Evolutionary conservation across 2,113 vertebrate genomes (phyloP).

Genomic region (Amblyornis subalaris): DNA sequence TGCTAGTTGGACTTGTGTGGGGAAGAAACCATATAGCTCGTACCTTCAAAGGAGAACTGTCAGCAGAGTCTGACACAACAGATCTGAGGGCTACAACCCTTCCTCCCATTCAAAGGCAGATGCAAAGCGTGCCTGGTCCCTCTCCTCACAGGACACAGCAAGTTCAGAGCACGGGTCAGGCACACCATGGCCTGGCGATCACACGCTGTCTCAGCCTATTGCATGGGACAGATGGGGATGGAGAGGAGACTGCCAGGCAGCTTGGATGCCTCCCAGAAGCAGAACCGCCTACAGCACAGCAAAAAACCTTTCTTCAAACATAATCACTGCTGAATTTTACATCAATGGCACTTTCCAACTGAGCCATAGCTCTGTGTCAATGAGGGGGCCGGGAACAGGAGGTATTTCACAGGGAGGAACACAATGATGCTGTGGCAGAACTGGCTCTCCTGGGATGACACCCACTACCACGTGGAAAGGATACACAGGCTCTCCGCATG

Average conservation of each 20-base stretch:
- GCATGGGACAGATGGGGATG: background rate
- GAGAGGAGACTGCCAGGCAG: background rate
- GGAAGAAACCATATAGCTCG: background rate
- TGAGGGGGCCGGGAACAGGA: constrained; percentile 19
- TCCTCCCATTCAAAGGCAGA: background rate
- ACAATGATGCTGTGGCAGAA: background rate
- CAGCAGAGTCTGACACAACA: background rate
- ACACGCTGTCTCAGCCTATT: background rate
- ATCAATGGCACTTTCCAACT: constrained; percentile 26
- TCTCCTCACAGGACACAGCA: background rate
- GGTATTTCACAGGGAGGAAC: constrained; percentile 3
- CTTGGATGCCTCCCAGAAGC: constrained; percentile 5
- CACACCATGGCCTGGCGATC: accelerated
- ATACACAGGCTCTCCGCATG: background rate
- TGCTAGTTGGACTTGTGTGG: background rate
- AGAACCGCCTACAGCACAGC: constrained; percentile 10
- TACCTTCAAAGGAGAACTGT: background rate
- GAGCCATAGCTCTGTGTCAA: background rate
- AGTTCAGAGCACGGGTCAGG: background rate
- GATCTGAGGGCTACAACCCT: background rate
- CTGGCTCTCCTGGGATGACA: background rate
- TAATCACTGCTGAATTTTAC: constrained; percentile 36
- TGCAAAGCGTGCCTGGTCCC: background rate
- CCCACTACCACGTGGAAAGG: background rate
- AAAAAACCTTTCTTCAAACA: constrained; percentile 2